Conservation (phyloP, 2,797 vertebrate species). For the Odontamblyopus lacepedii region DNA sequence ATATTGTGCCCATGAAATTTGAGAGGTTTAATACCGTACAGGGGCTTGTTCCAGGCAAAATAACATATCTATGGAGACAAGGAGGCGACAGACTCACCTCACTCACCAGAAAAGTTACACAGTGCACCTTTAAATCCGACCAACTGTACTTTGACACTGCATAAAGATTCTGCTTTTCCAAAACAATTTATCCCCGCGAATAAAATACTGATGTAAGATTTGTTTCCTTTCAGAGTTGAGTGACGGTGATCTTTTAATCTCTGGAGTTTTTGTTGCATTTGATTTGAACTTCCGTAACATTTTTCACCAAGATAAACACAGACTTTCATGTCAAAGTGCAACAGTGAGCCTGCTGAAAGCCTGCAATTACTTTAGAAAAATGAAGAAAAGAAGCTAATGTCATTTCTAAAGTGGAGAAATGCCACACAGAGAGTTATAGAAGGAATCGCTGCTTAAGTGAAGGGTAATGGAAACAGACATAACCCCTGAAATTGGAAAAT, state of each 20-base stretch:
- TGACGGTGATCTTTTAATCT: background rate
- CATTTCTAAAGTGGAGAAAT: slow-evolving; percentile 3
- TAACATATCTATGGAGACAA: too few species aligned
- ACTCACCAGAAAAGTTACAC: too few species aligned
- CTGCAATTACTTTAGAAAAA: slow-evolving; percentile 3
- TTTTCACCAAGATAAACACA: too few species aligned
- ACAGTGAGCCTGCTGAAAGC: background rate
- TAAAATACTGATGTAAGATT: background rate
- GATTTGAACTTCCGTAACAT: background rate
- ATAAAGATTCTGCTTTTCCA: too few species aligned
- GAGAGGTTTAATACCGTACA: too few species aligned
- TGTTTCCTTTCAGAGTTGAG: background rate
- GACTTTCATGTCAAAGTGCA: background rate
- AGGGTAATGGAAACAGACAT: background rate
- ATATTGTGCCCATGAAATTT: too few species aligned
- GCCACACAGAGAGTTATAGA: background rate
- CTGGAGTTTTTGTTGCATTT: background rate
- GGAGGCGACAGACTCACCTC: too few species aligned
- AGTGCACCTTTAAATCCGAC: too few species aligned
- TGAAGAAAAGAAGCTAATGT: background rate
- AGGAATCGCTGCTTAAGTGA: background rate
- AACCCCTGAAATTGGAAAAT: background rate
- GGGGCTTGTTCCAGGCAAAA: too few species aligned
- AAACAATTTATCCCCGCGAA: background rate
- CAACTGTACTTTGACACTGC: too few species aligned